phyloP scores from a whole-genome alignment of 2,797 vertebrate species.

The Pseudocheirus occidentalis region DNA sequence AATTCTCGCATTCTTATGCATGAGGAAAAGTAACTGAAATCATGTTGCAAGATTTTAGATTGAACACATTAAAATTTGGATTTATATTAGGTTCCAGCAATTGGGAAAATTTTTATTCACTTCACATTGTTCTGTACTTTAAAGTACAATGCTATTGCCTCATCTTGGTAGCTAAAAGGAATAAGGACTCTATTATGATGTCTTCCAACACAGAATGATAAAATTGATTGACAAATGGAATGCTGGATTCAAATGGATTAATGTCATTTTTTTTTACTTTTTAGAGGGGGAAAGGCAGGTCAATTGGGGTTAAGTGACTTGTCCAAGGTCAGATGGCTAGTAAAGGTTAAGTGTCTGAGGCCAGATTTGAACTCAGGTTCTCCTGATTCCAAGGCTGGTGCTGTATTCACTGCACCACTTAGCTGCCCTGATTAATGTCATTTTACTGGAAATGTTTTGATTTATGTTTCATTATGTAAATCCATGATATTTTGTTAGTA shows the following conservation, averaged over 20 bases:
- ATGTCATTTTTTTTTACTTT: too few relatives aligned
- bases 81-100: background rate
- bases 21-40: background rate
- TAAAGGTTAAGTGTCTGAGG: too few relatives aligned
- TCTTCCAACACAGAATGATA: background rate
- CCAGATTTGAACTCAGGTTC: too few relatives aligned
- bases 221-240: background rate
- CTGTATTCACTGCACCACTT: too few relatives aligned
- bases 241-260: background rate
- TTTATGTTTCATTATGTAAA: background rate
- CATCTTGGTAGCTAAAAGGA: background rate
- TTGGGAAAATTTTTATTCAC: background rate
- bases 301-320: too few relatives aligned
- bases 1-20: background rate
- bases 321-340: too few relatives aligned
- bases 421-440: background rate
- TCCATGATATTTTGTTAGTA: background rate
- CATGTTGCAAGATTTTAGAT: background rate
- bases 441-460: background rate
- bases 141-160: background rate
- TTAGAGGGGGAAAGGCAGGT: too few relatives aligned
- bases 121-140: background rate
- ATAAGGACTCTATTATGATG: background rate
- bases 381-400: too few relatives aligned
- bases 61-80: background rate